Percentiles rank a stretch among this genome's conserved stretches.
Evolutionary conservation across 2,113 vertebrate genomes (phyloP).

Genomic region (Chascanopsetta lugubris): DNA sequence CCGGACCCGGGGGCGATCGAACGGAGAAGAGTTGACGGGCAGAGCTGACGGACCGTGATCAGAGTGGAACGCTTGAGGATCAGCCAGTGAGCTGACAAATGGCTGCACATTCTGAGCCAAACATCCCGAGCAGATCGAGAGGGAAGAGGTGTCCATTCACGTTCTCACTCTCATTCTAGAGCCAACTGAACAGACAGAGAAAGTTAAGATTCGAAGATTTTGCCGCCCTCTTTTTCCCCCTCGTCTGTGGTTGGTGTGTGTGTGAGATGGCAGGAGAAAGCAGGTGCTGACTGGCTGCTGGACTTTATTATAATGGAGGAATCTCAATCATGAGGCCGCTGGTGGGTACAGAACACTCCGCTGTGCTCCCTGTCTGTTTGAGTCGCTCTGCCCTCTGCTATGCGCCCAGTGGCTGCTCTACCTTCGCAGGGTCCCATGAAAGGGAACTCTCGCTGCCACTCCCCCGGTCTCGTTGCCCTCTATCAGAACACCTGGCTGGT

Average conservation of each 20-base stretch:
- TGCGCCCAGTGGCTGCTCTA: constrained; percentile 17
- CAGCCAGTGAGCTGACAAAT: neutral
- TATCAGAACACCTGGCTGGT: constrained; percentile 37
- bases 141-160: constrained; percentile 3
- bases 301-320: constrained; percentile 6
- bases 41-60: neutral
- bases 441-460: neutral
- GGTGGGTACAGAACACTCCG: neutral
- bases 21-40: neutral
- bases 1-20: neutral
- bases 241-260: neutral
- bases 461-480: constrained; percentile 5
- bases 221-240: neutral
- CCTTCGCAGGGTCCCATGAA: constrained; percentile 3
- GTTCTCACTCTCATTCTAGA: neutral
- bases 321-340: constrained; percentile 32
- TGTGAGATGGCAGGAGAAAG: neutral
- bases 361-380: neutral
- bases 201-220: neutral
- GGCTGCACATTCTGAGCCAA: constrained; percentile 7
- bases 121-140: neutral
- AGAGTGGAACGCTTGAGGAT: neutral
- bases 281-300: neutral
- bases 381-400: neutral
- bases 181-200: neutral